These are phyloP conservation scores for Dynastes grantii DNA, from an alignment of 2,888 invertebrate species.

Conservation along the genomic window DNA sequence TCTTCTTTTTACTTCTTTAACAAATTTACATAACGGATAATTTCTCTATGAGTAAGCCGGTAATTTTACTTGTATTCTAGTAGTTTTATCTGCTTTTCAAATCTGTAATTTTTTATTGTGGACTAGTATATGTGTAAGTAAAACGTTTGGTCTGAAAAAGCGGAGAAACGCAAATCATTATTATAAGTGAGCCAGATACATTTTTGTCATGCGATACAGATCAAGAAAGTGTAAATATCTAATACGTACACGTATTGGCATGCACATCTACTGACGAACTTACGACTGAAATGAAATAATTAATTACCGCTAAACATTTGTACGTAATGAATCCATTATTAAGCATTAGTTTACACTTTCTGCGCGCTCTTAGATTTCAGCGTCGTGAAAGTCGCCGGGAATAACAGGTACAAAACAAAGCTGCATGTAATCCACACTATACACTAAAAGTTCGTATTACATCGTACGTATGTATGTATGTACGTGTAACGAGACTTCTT, in stretches of 20 bases:
- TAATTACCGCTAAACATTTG: slow-evolving; percentile 26
- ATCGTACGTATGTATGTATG: slow-evolving; percentile 18
- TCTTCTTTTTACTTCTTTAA: no score
- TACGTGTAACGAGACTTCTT: slow-evolving; percentile 8
- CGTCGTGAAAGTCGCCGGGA: slow-evolving; percentile 40
- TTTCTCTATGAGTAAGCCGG: no score
- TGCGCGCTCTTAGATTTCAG: slow-evolving; percentile 40
- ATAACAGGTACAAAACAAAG: slow-evolving; percentile 47
- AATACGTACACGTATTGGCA: slow-evolving; percentile 2
- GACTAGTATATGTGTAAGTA: background rate
- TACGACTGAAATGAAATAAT: slow-evolving; percentile 26
- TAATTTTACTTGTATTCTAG: no score
- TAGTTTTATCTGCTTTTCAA: no score
- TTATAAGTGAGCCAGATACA: slow-evolving; percentile 2
- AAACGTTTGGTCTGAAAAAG: background rate
- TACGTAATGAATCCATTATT: slow-evolving; percentile 46
- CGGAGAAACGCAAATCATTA: slow-evolving; percentile 16
- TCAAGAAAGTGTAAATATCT: slow-evolving; percentile 33
- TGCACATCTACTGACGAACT: background rate
- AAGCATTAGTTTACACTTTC: slow-evolving; percentile 49
- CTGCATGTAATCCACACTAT: slow-evolving; percentile 42
- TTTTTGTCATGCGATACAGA: slow-evolving; percentile 31
- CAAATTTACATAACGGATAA: no score
- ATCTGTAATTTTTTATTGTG: no score
- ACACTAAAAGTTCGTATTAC: slow-evolving; percentile 45